Conservation (phyloP, 2,113 vertebrate species). For the Chrysemys picta region DNA sequence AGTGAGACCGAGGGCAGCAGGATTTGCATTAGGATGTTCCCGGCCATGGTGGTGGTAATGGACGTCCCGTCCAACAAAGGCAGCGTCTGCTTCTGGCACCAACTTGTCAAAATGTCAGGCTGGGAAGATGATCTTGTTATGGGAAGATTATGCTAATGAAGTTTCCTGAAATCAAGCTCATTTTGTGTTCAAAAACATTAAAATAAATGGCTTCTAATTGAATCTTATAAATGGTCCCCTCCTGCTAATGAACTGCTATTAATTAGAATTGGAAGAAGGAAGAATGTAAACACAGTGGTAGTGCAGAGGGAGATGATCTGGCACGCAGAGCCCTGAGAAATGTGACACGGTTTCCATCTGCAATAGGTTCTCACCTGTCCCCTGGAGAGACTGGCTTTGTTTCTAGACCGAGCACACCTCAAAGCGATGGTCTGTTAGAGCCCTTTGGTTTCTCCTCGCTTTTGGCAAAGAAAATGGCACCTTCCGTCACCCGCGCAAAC, state of each 20-base stretch:
- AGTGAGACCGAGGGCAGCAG: neutral
- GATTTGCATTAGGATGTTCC: neutral
- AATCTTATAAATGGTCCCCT: slow-evolving; percentile 74
- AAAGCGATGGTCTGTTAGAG: neutral
- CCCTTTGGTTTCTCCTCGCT: neutral
- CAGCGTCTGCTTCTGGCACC: neutral
- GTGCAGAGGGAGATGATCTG: neutral
- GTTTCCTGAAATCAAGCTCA: slow-evolving; percentile 75
- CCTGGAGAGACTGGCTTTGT: neutral
- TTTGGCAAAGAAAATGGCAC: neutral
- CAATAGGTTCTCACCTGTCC: neutral
- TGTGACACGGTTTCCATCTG: neutral
- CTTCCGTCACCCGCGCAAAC: neutral
- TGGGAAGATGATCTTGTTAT: slow-evolving; percentile 67
- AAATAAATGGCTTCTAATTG: slow-evolving; percentile 77
- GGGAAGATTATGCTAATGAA: slow-evolving; percentile 73
- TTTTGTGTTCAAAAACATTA: slow-evolving; percentile 73
- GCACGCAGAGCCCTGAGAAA: neutral
- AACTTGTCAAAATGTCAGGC: slow-evolving; percentile 26
- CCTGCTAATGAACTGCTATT: slow-evolving; percentile 69
- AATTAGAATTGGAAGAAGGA: slow-evolving; percentile 71
- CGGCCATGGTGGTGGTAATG: neutral
- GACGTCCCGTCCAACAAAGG: neutral
- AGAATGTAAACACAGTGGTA: slow-evolving; percentile 42
- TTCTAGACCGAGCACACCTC: neutral